A percentile compares a stretch with the other conserved stretches of the same genome.
These are phyloP conservation scores for Spea hammondii DNA, from an alignment of 2,797 vertebrate genomes.

Conservation along the genomic window DNA sequence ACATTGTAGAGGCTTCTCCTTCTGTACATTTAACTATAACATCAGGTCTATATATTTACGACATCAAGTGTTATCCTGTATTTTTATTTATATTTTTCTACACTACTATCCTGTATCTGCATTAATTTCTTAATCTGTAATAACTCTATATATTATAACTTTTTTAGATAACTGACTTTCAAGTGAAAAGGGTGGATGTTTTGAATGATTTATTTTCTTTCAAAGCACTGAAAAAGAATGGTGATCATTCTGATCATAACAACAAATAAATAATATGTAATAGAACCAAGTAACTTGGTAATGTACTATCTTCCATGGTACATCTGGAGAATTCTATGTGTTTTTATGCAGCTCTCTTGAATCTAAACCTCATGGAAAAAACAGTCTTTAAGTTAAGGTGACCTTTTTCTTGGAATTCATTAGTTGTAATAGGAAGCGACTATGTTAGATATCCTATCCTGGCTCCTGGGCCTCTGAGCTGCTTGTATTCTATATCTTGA, in stretches of 20 bases:
- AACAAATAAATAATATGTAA: background rate
- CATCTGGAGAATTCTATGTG: slow-evolving; percentile 10
- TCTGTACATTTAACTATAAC: too few species aligned
- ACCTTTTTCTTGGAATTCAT: slow-evolving; percentile 45
- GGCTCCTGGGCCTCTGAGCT: slow-evolving; percentile 7
- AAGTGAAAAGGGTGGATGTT: too few species aligned
- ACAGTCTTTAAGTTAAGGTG: slow-evolving; percentile 24
- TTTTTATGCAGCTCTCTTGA: slow-evolving; percentile 35
- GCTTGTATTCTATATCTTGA: slow-evolving; percentile 13
- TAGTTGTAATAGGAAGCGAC: slow-evolving; percentile 44
- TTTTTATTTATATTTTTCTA: too few species aligned
- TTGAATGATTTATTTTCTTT: too few species aligned
- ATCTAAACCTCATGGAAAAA: slow-evolving; percentile 17
- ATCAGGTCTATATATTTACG: too few species aligned
- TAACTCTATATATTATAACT: too few species aligned
- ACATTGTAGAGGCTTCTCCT: too few species aligned
- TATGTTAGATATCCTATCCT: slow-evolving; percentile 3
- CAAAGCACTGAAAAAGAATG: background rate
- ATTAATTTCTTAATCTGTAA: too few species aligned
- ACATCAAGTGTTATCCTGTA: too few species aligned
- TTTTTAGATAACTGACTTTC: too few species aligned
- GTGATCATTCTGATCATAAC: background rate
- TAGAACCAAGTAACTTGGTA: slow-evolving; percentile 4
- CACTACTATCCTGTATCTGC: too few species aligned
- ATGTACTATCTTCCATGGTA: slow-evolving; percentile 10